Base-by-base conservation (phyloP, 2,797 vertebrate species). In the Diplodus sargus region DNA sequence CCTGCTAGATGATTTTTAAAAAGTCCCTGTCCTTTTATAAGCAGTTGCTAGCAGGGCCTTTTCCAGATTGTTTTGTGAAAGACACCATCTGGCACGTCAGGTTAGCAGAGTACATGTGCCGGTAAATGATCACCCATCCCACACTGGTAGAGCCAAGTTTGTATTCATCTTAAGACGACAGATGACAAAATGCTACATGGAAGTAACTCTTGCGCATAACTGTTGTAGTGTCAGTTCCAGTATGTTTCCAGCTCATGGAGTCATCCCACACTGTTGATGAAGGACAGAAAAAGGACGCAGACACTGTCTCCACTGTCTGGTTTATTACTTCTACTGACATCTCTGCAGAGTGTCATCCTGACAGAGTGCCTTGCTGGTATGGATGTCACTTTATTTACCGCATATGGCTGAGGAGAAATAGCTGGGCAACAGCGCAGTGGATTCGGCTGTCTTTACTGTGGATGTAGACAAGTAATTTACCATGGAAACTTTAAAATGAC, bases 261-360 rank as follows among this genome's bases (percentile, higher is more conserved):
- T 42, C 43, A 16, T 30, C 22, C 15, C 2, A 13, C n/a, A 51
- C 34, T 11, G 25, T 54, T 62, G 71, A 54, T 73, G 42, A 47
- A 28, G 42, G 30, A 79, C 61, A 67, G 62, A 49, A 70, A 22
- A 22, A 5, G 17, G 17, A 61, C 13, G 28, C 53, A 68, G 39
- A 54, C 48, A 2, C 34, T 15, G 57, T 39, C 34, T 34, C n/a
- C 1, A 12, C 30, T 30, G 49, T 30, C 56, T 54, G 76, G 28
- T 30, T 66, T 61, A 52, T 43, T 34, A 63, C 28, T 43, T 28
- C 47, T 64, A 14, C 42, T 59, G 30, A 23, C 1, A 3, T 62
- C 45, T 56, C 53, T 60, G 59, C 23, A 8, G 43, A 59, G 62
- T 30, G 56, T 74, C 52, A 51, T 47, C 23, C 54, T n/a, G 59